Conservation (phyloP, 2,113 vertebrate species). For the Oceanites oceanicus region DNA sequence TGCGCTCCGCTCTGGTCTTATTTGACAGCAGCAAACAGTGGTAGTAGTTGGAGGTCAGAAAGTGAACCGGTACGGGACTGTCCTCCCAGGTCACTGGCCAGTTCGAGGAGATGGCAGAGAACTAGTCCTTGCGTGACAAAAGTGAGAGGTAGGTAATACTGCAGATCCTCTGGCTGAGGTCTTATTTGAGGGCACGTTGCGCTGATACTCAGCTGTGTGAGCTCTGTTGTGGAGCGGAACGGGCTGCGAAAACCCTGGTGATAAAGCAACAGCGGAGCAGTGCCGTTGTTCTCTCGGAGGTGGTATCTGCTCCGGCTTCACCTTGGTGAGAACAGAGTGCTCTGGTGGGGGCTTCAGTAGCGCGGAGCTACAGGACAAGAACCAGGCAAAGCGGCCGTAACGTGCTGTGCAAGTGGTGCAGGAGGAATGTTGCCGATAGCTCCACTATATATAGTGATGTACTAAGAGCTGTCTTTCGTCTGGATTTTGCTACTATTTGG, state of each 20-base stretch:
- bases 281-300: not conserved
- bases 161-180: not conserved
- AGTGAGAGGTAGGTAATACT: not conserved
- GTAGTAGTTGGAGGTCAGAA: not conserved
- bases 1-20: not conserved
- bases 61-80: accelerated
- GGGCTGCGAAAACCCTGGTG: not conserved
- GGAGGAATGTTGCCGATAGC: slow-evolving; percentile 18
- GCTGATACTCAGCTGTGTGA: not conserved
- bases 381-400: not conserved
- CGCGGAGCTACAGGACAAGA: not conserved
- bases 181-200: not conserved
- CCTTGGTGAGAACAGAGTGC: not conserved
- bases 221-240: accelerated
- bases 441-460: not conserved
- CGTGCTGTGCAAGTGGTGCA: not conserved
- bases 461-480: not conserved
- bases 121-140: accelerated
- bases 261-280: not conserved
- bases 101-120: not conserved
- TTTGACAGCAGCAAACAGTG: not conserved
- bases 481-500: not conserved
- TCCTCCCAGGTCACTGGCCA: accelerated
- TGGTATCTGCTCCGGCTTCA: accelerated
- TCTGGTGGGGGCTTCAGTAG: not conserved